These are phyloP conservation scores for Heliconius ismenius DNA, from an alignment of 2,888 invertebrate genomes.

Conservation along the genomic window DNA sequence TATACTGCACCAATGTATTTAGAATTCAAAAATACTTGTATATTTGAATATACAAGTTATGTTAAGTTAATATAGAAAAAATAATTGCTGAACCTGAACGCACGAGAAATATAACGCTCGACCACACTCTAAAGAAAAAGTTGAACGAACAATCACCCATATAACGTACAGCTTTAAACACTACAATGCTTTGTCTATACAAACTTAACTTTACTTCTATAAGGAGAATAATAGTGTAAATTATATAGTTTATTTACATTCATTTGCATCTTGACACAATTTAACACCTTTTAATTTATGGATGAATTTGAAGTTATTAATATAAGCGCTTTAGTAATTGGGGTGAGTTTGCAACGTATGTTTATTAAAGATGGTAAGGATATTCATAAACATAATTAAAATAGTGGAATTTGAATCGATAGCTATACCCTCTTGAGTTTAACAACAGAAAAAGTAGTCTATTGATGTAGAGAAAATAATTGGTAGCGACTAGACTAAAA, in stretches of 20 bases:
- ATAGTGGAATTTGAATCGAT: too few species aligned
- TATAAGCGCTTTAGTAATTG: not conserved
- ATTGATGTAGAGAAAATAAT: too few species aligned
- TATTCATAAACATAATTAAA: not conserved
- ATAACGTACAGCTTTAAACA: constrained; percentile 17
- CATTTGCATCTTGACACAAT: constrained; percentile 27
- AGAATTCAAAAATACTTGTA: constrained; percentile 42
- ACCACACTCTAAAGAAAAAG: constrained; percentile 31
- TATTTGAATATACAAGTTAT: constrained; percentile 45
- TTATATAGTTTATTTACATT: constrained; percentile 22
- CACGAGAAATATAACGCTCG: constrained; percentile 39
- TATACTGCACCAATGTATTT: constrained; percentile 63
- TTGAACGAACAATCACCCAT: constrained; percentile 29
- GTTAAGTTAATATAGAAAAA: constrained; percentile 37
- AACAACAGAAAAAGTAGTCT: too few species aligned
- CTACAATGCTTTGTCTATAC: constrained; percentile 1
- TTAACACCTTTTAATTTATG: constrained; percentile 22
- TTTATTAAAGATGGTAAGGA: not conserved
- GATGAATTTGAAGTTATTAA: constrained; percentile 3
- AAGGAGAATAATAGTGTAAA: constrained; percentile 29
- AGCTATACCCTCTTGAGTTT: too few species aligned
- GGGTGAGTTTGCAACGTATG: not conserved
- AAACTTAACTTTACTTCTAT: too few species aligned
- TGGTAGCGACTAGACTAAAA: too few species aligned
- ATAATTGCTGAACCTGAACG: constrained; percentile 23